Evolutionary conservation across 2,113 vertebrate species (phyloP), one percentile per base, ranked within the genome.

Genomic region (Otus sunia): DNA sequence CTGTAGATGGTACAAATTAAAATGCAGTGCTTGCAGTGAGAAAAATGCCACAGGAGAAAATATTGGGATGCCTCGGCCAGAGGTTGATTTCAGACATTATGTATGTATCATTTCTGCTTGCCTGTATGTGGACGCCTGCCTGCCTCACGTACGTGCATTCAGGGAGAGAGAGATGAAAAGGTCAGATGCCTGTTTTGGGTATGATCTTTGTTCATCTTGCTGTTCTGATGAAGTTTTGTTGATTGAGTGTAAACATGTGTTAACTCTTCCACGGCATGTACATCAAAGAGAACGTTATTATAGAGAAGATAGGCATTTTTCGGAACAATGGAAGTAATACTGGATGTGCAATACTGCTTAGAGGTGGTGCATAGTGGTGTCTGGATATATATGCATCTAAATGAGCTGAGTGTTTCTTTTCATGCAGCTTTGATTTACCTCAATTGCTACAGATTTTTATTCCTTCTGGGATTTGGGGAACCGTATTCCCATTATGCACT

Each of bases 361-460:
- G 91, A 92, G 62, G 53, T 79, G 53, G 77, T 47, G 8, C 37
- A n/a, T 59, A 17, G 36, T 37, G 43, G 29, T 58, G 53, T 79
- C 73, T 34, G 27, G 77, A 60, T 91, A 10, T 85, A 92, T 97
- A 91, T 97, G 81, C 97, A 97, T 96, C 66, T 94, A 95, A 97
- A 96, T 95, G 77, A 97, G 53, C 47, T 36, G 84, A 95, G 56
- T 8, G 0, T 86, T 94, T 91, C 80, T 92, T 90, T 94, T 90
- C 30, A 36, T 92, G 55, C 15, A 10, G 74, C 80, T 96, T 94
- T 92, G 89, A 95, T 97, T 94, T 95, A 91, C 86, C 84, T 94
- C 73, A 3, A 16, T 90, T 76, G 66, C 92, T 91, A 85, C 74
- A 88, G 62, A 83, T 74, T 91, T 85, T 92, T 90, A 63, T 79